A percentile compares a stretch with the other conserved stretches of the same genome.
Evolutionary conservation across 1,140 invertebrate genomes (phyloP).

Genomic region (Aphelinus certus): DNA sequence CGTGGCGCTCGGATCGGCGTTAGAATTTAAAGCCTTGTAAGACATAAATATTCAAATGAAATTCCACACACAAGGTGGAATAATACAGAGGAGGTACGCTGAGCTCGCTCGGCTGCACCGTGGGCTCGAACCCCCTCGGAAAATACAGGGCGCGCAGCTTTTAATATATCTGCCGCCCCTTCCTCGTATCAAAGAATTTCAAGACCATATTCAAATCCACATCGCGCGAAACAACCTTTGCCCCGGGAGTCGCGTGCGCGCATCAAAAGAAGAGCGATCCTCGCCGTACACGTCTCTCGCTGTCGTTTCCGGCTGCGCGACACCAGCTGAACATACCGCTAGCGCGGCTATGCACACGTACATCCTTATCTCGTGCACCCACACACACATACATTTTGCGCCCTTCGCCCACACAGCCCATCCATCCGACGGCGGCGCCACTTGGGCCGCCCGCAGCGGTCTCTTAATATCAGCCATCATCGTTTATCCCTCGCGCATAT

Average conservation of each 20-base stretch:
- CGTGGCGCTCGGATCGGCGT: too few relatives aligned
- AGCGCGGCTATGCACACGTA: constrained; percentile 52
- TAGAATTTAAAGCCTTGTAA: too few relatives aligned
- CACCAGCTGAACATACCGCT: not conserved
- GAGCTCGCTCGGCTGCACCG: not conserved
- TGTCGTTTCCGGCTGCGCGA: constrained; percentile 22
- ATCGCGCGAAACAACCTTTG: constrained; percentile 23
- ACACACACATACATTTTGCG: constrained; percentile 25
- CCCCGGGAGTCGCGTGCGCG: too few relatives aligned
- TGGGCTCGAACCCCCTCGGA: not conserved
- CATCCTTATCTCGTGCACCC: constrained; percentile 54
- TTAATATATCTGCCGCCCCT: constrained; percentile 22
- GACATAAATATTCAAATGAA: too few relatives aligned
- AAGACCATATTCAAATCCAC: constrained; percentile 30
- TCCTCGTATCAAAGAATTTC: constrained; percentile 32
- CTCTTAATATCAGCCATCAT: constrained; percentile 63
- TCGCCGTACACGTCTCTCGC: not conserved
- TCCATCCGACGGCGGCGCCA: constrained; percentile 24
- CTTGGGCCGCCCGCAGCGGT: constrained; percentile 43
- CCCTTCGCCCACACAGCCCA: constrained; percentile 44
- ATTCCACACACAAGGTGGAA: not conserved
- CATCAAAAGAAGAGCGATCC: too few relatives aligned
- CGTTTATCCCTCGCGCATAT: constrained; percentile 52
- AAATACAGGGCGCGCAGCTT: constrained; percentile 21
- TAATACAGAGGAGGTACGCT: constrained; percentile 12